Percentiles rank a stretch among this genome's conserved stretches.
Conservation (phyloP, 2,888 invertebrate species). For the Rosalia funebris region DNA sequence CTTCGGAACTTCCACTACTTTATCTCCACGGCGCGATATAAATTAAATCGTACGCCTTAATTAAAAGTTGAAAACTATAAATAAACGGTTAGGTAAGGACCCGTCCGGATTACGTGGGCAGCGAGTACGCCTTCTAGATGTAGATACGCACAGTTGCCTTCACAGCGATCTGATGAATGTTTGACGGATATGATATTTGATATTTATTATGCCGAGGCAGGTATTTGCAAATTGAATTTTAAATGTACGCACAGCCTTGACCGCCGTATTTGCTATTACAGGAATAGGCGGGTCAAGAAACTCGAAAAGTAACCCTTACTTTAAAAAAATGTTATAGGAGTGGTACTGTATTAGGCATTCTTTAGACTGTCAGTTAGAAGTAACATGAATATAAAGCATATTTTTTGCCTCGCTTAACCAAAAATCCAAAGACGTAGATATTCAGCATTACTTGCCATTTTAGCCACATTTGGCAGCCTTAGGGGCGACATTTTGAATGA, state of each 20-base stretch:
- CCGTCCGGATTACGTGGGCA: conserved; percentile 2
- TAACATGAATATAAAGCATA: no score
- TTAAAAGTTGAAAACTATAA: conserved; percentile 1
- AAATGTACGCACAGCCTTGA: conserved; percentile 20
- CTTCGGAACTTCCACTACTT: not conserved
- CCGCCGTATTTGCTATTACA: conserved; percentile 5
- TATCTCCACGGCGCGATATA: not conserved
- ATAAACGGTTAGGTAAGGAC: conserved; percentile 9
- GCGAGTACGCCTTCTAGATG: conserved; percentile 4
- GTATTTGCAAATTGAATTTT: conserved; percentile 27
- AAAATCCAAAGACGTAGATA: no score
- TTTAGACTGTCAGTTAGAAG: no score
- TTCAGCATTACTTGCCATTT: no score
- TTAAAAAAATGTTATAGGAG: not conserved
- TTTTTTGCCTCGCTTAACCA: no score
- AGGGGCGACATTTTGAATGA: no score
- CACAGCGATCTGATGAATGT: conserved; percentile 13
- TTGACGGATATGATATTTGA: conserved; percentile 16
- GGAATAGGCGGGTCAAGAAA: conserved; percentile 18
- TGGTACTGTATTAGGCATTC: no score
- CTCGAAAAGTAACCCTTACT: conserved; percentile 1
- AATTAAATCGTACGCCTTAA: not conserved
- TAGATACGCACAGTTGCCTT: not conserved
- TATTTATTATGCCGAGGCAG: conserved; percentile 10
- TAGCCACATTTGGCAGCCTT: no score